Conservation (phyloP, 2,113 vertebrate genomes). For the Promerops cafer region DNA sequence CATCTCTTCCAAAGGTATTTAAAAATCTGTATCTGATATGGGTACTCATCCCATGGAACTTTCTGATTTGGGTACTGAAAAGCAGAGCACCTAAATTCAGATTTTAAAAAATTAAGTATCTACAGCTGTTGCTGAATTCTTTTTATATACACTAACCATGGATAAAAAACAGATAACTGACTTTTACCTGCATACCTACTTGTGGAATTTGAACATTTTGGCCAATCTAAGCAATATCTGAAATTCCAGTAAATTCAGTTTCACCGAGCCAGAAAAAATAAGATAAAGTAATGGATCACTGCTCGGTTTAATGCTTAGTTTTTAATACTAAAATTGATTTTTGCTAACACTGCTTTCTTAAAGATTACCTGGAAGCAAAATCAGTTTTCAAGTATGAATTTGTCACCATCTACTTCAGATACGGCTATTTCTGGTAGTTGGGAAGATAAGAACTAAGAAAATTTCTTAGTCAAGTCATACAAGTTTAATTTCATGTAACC, state of each 20-base stretch:
- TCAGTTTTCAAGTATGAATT: not conserved
- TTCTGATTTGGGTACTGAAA: not conserved
- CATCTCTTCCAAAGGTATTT: not conserved
- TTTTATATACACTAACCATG: not conserved
- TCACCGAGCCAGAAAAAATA: not conserved
- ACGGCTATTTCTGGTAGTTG: not conserved
- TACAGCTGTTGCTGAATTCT: not conserved
- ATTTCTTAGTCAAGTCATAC: not conserved
- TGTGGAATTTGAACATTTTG: not conserved
- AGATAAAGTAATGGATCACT: not conserved
- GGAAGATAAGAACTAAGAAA: not conserved
- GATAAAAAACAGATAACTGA: not conserved
- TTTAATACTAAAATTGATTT: not conserved
- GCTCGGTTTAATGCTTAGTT: not conserved
- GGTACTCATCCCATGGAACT: not conserved
- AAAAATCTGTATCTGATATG: not conserved
- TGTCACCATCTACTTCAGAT: not conserved
- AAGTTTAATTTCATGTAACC: not conserved
- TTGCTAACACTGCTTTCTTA: not conserved
- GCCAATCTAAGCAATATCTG: not conserved
- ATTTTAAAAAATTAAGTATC: not conserved
- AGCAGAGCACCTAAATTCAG: not conserved
- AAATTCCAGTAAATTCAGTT: not conserved
- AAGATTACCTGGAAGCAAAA: not conserved
- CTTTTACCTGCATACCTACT: not conserved